A percentile compares a stretch with the other conserved stretches of the same genome.
phyloP scores from a whole-genome alignment of 2,888 invertebrate species.

The Heteromyza rotundicornis region DNA sequence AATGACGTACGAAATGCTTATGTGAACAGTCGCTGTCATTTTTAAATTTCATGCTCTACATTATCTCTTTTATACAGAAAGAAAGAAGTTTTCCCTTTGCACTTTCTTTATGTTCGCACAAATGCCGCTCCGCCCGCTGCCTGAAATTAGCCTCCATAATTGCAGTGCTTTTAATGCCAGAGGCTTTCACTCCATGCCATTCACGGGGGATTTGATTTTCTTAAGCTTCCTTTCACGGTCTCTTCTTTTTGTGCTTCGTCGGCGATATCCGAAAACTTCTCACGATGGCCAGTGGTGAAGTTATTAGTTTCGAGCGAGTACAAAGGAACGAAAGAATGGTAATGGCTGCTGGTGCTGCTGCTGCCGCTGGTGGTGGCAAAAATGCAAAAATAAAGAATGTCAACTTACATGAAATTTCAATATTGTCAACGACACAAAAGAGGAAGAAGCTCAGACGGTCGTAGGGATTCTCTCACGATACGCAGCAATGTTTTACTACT shows the following conservation, averaged over 20 bases:
- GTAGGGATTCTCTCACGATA: background rate
- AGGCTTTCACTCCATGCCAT: background rate
- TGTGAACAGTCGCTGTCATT: constrained; percentile 8
- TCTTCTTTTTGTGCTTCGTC: background rate
- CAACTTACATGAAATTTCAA: constrained; percentile 1
- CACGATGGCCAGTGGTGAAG: too few species aligned
- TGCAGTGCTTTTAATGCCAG: background rate
- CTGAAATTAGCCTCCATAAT: background rate
- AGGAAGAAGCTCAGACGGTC: background rate
- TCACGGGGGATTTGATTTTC: background rate
- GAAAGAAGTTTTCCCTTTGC: too few species aligned
- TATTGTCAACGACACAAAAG: constrained; percentile 1
- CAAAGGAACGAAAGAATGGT: too few species aligned
- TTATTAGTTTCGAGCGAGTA: too few species aligned
- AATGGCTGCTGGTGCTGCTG: too few species aligned
- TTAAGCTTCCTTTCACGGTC: background rate
- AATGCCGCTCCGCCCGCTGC: too few species aligned
- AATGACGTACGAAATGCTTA: background rate
- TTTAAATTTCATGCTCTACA: too few species aligned
- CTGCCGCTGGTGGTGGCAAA: too few species aligned
- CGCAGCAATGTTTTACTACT: too few species aligned
- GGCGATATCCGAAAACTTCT: too few species aligned
- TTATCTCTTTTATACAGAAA: too few species aligned
- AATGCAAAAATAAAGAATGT: background rate
- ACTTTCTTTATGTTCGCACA: too few species aligned